Evolutionary conservation across 2,888 invertebrate species (phyloP).

Genomic region (Spodoptera picta): DNA sequence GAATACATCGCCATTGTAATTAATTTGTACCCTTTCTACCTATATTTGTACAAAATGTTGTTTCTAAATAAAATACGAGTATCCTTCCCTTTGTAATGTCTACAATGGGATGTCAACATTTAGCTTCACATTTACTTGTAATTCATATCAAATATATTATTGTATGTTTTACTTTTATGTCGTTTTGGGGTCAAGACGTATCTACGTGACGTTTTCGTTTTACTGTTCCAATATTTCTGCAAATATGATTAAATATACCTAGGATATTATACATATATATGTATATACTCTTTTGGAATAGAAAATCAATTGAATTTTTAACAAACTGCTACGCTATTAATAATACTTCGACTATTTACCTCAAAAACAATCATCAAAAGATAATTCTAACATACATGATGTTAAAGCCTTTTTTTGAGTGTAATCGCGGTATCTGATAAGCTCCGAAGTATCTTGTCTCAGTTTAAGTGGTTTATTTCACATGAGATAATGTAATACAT

Average conservation of each 20-base stretch:
- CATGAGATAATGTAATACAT: slow-evolving; percentile 16
- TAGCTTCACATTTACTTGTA: slow-evolving; percentile 5
- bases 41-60: slow-evolving; percentile 18
- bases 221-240: too few relatives aligned
- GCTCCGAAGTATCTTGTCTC: slow-evolving; percentile 23
- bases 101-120: slow-evolving; percentile 24
- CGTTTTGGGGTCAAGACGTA: too few relatives aligned
- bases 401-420: too few relatives aligned
- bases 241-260: too few relatives aligned
- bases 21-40: slow-evolving; percentile 17
- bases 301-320: too few relatives aligned
- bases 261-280: too few relatives aligned
- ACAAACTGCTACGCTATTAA: too few relatives aligned
- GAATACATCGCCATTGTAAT: slow-evolving; percentile 33
- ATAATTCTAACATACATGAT: too few relatives aligned
- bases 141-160: not conserved
- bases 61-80: slow-evolving; percentile 20
- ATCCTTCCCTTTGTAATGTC: slow-evolving; percentile 19
- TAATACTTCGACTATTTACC: too few relatives aligned
- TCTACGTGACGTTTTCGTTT: too few relatives aligned
- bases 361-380: too few relatives aligned
- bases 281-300: too few relatives aligned
- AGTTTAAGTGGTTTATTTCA: slow-evolving; percentile 30
- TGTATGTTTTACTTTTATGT: not conserved
- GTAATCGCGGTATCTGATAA: not conserved